A percentile compares a stretch with the other conserved stretches of the same genome.
Evolutionary conservation across 2,113 vertebrate species (phyloP).

Genomic region (Cariama cristata): DNA sequence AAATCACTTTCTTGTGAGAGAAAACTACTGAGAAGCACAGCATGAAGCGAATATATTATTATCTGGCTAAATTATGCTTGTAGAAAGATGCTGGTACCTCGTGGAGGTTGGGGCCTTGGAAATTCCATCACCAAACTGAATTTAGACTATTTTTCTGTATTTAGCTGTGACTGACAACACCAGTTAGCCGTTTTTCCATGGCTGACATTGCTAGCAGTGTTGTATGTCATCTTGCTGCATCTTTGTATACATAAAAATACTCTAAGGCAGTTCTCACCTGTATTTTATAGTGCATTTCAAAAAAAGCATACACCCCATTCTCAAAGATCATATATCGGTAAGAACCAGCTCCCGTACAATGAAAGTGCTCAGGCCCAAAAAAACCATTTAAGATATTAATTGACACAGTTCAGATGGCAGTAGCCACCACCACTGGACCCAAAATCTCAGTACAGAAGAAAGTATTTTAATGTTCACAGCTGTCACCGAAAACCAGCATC

Average conservation of each 20-base stretch:
- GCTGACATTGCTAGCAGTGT: not conserved
- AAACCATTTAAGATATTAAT: not conserved
- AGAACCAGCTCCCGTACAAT: not conserved
- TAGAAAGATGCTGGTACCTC: not conserved
- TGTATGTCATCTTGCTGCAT: not conserved
- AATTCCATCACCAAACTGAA: not conserved
- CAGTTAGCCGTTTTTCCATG: not conserved
- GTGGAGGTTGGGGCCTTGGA: fast-evolving
- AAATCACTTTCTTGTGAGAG: not conserved
- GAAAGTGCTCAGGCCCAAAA: not conserved
- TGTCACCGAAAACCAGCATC: not conserved
- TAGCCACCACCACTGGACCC: fast-evolving
- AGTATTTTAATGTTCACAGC: not conserved
- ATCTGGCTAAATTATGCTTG: not conserved
- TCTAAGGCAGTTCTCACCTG: not conserved
- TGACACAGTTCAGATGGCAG: not conserved
- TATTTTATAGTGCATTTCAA: not conserved
- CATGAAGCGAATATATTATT: not conserved
- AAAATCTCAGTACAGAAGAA: not conserved
- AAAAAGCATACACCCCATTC: fast-evolving
- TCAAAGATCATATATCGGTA: not conserved
- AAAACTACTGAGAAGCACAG: not conserved
- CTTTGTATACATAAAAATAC: not conserved
- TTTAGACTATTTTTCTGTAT: not conserved
- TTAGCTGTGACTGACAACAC: not conserved